Evolutionary conservation across 92 coral and sea anemone species (phyloP).

Genomic region (Ricordea florida): DNA sequence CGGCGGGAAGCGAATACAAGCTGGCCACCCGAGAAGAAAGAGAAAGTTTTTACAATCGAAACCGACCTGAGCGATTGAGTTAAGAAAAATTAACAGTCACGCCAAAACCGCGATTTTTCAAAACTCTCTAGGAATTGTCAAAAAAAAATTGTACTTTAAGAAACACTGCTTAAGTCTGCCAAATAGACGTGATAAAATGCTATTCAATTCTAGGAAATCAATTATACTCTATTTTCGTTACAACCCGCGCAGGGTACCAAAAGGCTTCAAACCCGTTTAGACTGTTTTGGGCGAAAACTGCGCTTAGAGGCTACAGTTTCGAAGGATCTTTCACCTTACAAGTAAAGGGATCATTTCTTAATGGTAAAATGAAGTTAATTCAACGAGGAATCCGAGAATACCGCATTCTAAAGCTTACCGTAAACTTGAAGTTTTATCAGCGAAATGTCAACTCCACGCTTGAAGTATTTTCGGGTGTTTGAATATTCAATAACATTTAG

Average conservation of each 20-base stretch:
- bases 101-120: no score
- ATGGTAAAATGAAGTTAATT: neutral
- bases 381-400: neutral
- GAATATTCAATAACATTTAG: constrained; percentile 59
- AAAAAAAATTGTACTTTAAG: neutral
- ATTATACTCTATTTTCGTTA: constrained; percentile 39
- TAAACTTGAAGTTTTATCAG: constrained; percentile 49
- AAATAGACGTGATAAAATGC: neutral
- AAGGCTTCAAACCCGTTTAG: neutral
- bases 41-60: constrained; percentile 28
- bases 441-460: constrained; percentile 68
- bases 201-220: constrained; percentile 18
- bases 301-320: neutral
- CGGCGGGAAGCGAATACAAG: constrained; percentile 49
- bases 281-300: constrained; percentile 12
- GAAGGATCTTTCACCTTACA: neutral
- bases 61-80: constrained; percentile 12
- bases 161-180: neutral
- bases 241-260: constrained; percentile 60
- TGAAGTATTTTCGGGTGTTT: constrained; percentile 60
- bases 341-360: neutral
- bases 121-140: neutral
- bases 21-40: constrained; percentile 45
- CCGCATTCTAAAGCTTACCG: constrained; percentile 17
- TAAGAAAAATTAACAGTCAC: neutral